Percentiles rank a stretch among this genome's conserved stretches.
Conservation (phyloP, 2,113 vertebrate genomes). For the Pangasianodon hypophthalmus region DNA sequence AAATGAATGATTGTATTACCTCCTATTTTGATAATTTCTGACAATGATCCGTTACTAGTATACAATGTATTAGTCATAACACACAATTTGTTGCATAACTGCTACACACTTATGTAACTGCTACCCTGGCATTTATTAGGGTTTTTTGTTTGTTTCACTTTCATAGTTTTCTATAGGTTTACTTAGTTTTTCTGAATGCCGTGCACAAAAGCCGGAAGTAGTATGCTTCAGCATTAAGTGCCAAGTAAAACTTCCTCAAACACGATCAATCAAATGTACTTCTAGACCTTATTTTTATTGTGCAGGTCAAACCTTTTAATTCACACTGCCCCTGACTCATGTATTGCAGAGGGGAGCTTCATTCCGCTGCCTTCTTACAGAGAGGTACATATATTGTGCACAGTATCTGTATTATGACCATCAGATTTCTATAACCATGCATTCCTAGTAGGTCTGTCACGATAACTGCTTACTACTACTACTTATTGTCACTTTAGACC, state of each 20-base stretch:
- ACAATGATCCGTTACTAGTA: background rate
- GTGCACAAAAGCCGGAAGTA: background rate
- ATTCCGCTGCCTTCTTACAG: background rate
- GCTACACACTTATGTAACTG: background rate
- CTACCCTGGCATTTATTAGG: background rate
- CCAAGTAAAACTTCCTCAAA: background rate
- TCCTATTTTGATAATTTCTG: background rate
- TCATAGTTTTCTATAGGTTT: background rate
- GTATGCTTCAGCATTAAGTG: background rate
- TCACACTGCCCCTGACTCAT: background rate
- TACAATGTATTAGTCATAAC: too few relatives aligned
- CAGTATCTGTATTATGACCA: background rate
- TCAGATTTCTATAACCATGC: background rate
- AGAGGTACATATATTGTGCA: background rate
- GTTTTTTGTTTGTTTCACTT: background rate
- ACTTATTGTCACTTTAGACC: too few relatives aligned
- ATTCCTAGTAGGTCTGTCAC: background rate
- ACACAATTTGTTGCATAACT: background rate
- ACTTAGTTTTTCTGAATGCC: background rate
- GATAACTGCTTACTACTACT: too few relatives aligned
- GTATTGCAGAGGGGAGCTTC: background rate
- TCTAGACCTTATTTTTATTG: background rate
- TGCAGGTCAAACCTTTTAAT: background rate
- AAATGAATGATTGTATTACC: background rate
- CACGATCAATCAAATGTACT: background rate